Evolutionary conservation across 2,888 invertebrate species (phyloP), one percentile per base, ranked within the genome.

Genomic region (Clanis bilineata): DNA sequence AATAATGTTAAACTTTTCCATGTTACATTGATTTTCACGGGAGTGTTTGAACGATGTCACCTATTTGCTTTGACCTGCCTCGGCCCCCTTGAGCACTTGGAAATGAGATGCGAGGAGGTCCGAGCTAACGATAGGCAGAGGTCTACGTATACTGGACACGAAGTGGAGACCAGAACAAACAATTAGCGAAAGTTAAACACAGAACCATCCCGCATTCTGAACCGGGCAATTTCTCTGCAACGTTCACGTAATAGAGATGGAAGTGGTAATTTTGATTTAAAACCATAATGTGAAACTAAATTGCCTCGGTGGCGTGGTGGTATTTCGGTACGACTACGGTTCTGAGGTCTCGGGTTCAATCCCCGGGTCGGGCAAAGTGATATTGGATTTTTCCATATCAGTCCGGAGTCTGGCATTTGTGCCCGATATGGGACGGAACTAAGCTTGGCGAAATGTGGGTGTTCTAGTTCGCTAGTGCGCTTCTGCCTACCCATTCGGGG

Each of bases 161-260:
- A 71, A 77, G 75, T 73, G 71, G 76, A 74, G 76, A 79, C 80
- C 72, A 73, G 75, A 73, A 81, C 80, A 86, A 87, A 88, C 87
- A 88, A 87, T 88, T 87, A 86, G 80, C 66, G 73, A 75, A 88
- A 87, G 85, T 87, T 87, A 87, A 87, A 86, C 82, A 85, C 76
- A 76, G 79, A 80, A 80, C 77, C 74, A 72, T 73, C 75, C 79
- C 74, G 69, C 75, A 77, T 76, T 72, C 62, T 76, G 76, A 73
- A 77, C 73, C 74, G 72, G 74, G 72, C 73, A 72, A 80, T 83
- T 77, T 75, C 80, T 82, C 80, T 15, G 1, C 1, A 10, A 18
- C 51, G 1, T n/a, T 9, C 9, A 9, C 32, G 15, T 51, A 32
- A 0, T 1, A 10, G 28, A 21, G 28, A 21, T 41, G 15, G 25